These are phyloP conservation scores for Catharus bicknelli DNA, from an alignment of 2,113 vertebrate species.

Conservation along the genomic window DNA sequence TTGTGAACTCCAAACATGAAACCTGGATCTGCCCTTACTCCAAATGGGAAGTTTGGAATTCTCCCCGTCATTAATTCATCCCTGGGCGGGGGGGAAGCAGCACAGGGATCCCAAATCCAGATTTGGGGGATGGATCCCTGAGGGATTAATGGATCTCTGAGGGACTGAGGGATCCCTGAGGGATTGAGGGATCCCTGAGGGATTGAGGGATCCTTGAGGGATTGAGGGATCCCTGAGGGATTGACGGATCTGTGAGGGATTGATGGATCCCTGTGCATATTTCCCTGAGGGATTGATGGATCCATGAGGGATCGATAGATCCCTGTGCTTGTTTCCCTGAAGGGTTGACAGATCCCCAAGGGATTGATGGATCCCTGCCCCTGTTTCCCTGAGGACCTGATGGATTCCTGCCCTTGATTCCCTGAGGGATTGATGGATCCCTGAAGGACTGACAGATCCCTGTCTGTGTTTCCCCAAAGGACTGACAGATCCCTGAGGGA, in stretches of 20 bases:
- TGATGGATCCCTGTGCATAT: background rate
- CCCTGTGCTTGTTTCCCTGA: background rate
- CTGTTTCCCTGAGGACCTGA: no score
- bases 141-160: background rate
- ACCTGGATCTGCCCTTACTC: no score
- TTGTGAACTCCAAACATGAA: background rate
- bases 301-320: background rate
- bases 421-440: no score
- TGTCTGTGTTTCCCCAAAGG: no score
- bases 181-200: accelerated
- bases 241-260: accelerated
- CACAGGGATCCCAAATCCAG: accelerated
- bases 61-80: background rate
- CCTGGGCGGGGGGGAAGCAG: no score
- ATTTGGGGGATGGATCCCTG: background rate
- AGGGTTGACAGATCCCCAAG: accelerated
- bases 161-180: background rate
- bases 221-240: background rate
- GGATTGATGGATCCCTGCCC: background rate
- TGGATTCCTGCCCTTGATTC: no score
- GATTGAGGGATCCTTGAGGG: accelerated
- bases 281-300: accelerated
- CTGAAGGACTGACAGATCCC: no score
- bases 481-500: no score
- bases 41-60: no score